These are phyloP conservation scores for Melinopterus prodromus DNA, from an alignment of 2,888 invertebrate species.

Conservation along the genomic window DNA sequence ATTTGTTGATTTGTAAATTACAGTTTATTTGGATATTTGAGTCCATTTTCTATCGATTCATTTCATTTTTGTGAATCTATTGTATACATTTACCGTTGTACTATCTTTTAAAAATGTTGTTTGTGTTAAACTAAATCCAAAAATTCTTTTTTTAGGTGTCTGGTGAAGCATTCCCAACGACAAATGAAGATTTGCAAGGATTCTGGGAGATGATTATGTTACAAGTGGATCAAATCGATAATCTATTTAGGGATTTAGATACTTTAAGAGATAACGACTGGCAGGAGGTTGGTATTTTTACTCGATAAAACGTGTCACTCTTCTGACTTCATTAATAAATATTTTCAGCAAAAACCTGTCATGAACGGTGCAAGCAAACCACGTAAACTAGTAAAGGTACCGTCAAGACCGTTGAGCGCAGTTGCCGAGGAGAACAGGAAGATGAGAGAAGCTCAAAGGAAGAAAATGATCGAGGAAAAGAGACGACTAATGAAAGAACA, in stretches of 20 bases:
- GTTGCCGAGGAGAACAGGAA: constrained; percentile 64
- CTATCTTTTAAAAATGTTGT: no score
- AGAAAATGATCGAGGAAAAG: constrained; percentile 81
- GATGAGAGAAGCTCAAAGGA: constrained; percentile 73
- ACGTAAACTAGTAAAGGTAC: constrained; percentile 42
- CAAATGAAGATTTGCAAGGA: constrained; percentile 88
- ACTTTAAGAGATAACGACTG: constrained; percentile 71
- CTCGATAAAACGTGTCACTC: neutral
- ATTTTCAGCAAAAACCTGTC: constrained; percentile 32
- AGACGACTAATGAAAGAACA: constrained; percentile 66
- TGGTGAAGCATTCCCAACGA: constrained; percentile 88
- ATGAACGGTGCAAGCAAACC: constrained; percentile 31
- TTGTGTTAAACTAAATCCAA: no score
- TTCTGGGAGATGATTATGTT: constrained; percentile 98
- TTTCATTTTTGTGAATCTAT: no score
- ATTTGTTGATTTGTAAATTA: no score
- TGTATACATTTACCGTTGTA: no score
- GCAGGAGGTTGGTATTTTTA: constrained; percentile 64
- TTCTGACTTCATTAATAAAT: neutral
- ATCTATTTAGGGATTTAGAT: constrained; percentile 76
- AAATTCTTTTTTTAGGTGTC: constrained; percentile 63
- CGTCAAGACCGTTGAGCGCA: constrained; percentile 52
- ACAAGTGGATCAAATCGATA: constrained; percentile 87
- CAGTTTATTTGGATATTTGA: no score
- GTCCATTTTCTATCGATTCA: no score